These are phyloP conservation scores for Prunella himalayana DNA, from an alignment of 2,113 vertebrate genomes.

Conservation along the genomic window DNA sequence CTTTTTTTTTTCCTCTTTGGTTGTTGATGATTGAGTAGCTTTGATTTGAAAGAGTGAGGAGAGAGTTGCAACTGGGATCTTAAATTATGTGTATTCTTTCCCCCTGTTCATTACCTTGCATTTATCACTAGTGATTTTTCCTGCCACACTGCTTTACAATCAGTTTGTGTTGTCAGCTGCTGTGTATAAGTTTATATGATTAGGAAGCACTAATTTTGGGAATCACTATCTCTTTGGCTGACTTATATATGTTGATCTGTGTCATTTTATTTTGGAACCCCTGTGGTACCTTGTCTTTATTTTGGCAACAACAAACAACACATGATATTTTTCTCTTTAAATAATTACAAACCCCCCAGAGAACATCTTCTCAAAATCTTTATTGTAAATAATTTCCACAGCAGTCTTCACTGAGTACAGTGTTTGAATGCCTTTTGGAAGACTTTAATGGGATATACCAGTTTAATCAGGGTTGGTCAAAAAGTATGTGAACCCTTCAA, in stretches of 20 bases:
- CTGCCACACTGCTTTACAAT: not conserved
- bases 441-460: not conserved
- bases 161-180: not conserved
- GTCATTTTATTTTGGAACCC: not conserved
- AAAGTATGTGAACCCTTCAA: not conserved
- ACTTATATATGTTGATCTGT: not conserved
- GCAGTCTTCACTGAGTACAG: not conserved
- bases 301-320: not conserved
- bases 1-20: not conserved
- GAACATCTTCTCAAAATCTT: not conserved
- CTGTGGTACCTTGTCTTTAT: not conserved
- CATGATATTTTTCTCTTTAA: not conserved
- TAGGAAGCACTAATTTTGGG: not conserved
- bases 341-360: not conserved
- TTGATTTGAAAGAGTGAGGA: not conserved
- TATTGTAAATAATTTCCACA: not conserved
- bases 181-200: not conserved
- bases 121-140: not conserved
- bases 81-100: not conserved
- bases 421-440: not conserved
- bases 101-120: not conserved
- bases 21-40: not conserved
- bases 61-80: not conserved
- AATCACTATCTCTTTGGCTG: not conserved
- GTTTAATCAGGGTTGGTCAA: not conserved